phyloP scores from a whole-genome alignment of 2,888 invertebrate genomes.

The Sesia apiformis region DNA sequence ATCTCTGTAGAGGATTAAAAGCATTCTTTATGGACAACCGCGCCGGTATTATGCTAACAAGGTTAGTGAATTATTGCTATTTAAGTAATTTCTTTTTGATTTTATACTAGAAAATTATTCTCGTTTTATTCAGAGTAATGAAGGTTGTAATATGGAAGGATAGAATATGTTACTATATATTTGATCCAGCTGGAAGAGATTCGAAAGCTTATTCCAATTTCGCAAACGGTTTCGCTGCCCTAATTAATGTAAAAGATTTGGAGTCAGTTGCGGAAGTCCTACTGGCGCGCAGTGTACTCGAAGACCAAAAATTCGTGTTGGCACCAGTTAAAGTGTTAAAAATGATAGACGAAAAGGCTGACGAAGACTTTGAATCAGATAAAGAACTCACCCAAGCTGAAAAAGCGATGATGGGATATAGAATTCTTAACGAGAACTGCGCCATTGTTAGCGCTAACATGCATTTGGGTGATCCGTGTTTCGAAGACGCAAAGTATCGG shows the following conservation, averaged over 20 bases:
- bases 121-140: conserved; percentile 31
- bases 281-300: conserved; percentile 56
- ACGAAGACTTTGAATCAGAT: conserved; percentile 65
- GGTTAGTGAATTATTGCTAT: conserved; percentile 21
- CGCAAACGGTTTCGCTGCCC: conserved; percentile 66
- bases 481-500: conserved; percentile 72
- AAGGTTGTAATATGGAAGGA: conserved; percentile 76
- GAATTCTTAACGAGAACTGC: conserved; percentile 69
- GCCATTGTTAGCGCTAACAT: conserved; percentile 74
- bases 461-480: conserved; percentile 74
- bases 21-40: conserved; percentile 71
- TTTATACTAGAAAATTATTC: background rate
- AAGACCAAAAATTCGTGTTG: conserved; percentile 65
- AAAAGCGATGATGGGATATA: conserved; percentile 70
- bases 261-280: conserved; percentile 65
- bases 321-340: conserved; percentile 61
- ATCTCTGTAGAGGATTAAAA: conserved; percentile 68
- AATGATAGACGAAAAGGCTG: conserved; percentile 53
- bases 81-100: background rate
- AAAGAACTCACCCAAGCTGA: conserved; percentile 59
- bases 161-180: conserved; percentile 75
- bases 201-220: conserved; percentile 65
- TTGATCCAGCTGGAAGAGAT: conserved; percentile 76
- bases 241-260: conserved; percentile 72
- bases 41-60: conserved; percentile 64